Base-by-base conservation (phyloP, 2,113 vertebrate species). In the Lipophrys pholis region DNA sequence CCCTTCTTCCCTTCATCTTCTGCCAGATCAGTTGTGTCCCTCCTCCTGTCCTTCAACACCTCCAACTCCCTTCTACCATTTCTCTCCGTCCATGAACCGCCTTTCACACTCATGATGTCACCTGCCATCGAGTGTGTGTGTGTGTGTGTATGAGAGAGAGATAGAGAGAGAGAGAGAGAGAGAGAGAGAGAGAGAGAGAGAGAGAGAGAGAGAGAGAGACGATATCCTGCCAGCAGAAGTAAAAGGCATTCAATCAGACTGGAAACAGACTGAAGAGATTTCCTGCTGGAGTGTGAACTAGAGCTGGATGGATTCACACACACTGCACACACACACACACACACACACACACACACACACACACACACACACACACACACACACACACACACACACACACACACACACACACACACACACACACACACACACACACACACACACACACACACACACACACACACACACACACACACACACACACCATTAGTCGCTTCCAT, bases 211-310 rank as follows among this genome's bases (percentile, higher is more conserved):
- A n/a, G n/a, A n/a, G n/a, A n/a, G 15, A 17, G 65, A 67, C 55
- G 30, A 76, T 8, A 49, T 50, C 49, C 65, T 71, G 61, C 74
- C 65, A 78, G 56, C 64, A 6, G 8, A 42, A 54, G 36, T 75
- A 54, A 75, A 65, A 73, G 63, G 49, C 17, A 2, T 74, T 81
- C 65, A 69, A 64, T 81, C 78, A 72, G 71, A 48, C 41, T 46
- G 38, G 8, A 51, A 61, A 73, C 63, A 71, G 80, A 78, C 57
- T 70, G 65, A 48, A 69, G 51, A 67, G 64, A 30, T 73, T 67
- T 80, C 80, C 80, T 73, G 63, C 54, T 68, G 21, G 75, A 0
- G 14, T 43, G 55, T 54, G 76, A 85, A 76, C 64, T 63, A 55
- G 48, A 75, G 57, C 56, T n/a, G 11, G 43, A 69, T 64, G 59